phyloP scores from a whole-genome alignment of 2,888 invertebrate genomes.

The Orchestes rusci region DNA sequence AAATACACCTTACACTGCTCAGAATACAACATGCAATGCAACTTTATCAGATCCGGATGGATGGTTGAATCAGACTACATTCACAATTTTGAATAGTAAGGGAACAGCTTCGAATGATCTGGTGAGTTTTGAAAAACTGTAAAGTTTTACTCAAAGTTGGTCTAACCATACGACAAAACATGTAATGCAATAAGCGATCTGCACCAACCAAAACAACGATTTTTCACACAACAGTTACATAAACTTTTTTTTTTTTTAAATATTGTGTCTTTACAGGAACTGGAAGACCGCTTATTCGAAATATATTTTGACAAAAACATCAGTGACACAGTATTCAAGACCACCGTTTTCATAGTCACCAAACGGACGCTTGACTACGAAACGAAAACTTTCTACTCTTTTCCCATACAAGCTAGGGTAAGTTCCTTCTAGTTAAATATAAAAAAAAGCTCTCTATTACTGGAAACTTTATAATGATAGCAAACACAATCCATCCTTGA shows the following conservation, averaged over 20 bases:
- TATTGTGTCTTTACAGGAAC: conserved; percentile 22
- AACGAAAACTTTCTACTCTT: conserved; percentile 48
- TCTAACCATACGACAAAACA: no score
- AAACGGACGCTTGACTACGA: conserved; percentile 39
- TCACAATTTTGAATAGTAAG: conserved; percentile 18
- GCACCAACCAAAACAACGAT: no score
- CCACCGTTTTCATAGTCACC: conserved; percentile 31
- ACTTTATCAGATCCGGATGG: conserved; percentile 32
- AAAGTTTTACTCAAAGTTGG: no score
- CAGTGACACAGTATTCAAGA: conserved; percentile 12
- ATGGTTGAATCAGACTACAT: conserved; percentile 27
- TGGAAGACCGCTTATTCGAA: conserved; percentile 26
- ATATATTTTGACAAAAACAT: conserved; percentile 23
- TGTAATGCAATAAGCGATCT: no score
- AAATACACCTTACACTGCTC: conserved; percentile 23
- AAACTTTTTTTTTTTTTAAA: no score
- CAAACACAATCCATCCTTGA: no score
- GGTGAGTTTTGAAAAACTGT: conserved; percentile 16
- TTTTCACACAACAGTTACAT: no score
- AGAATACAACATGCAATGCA: conserved; percentile 25
- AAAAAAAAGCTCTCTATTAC: not conserved
- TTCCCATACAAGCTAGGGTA: conserved; percentile 50
- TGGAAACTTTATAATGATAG: no score
- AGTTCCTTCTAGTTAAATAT: not conserved
- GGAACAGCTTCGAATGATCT: conserved; percentile 6